phyloP scores from a whole-genome alignment of 1,140 invertebrate genomes.

The Drosophila funebris region DNA sequence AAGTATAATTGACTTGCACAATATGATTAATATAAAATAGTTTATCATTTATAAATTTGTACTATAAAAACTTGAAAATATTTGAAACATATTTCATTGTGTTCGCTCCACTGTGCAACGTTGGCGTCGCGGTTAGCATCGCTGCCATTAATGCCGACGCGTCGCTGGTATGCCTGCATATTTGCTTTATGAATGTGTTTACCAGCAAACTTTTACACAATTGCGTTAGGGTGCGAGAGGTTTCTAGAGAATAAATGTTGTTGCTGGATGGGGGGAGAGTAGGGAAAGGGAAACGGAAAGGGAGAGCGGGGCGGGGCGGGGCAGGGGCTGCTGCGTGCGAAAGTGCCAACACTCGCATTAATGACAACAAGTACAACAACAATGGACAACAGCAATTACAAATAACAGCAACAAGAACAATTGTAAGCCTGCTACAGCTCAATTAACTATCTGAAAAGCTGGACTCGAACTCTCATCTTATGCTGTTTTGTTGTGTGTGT shows the following conservation, averaged over 20 bases:
- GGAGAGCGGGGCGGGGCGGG: background rate
- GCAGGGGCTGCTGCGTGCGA: conserved; percentile 53
- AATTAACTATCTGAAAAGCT: conserved; percentile 72
- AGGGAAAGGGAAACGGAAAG: background rate
- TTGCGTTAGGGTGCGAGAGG: background rate
- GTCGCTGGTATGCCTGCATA: conserved; percentile 56
- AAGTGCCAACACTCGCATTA: conserved; percentile 81
- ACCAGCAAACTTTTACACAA: conserved; percentile 73
- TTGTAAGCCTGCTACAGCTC: conserved; percentile 77
- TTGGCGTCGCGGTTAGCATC: background rate
- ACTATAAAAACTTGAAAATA: background rate
- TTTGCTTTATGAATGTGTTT: conserved; percentile 82
- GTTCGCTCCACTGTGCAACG: background rate
- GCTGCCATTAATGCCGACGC: background rate
- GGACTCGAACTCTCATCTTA: background rate
- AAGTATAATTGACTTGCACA: no score
- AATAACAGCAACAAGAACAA: conserved; percentile 64
- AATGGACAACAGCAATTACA: conserved; percentile 40
- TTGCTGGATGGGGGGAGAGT: background rate
- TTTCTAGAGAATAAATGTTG: no score
- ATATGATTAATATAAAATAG: no score
- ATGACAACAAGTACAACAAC: conserved; percentile 64
- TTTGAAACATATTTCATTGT: background rate
- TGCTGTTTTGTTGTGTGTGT: conserved; percentile 3
- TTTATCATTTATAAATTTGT: background rate